Base-by-base conservation (phyloP, 2,888 invertebrate genomes). In the Eristalinus aeneus region DNA sequence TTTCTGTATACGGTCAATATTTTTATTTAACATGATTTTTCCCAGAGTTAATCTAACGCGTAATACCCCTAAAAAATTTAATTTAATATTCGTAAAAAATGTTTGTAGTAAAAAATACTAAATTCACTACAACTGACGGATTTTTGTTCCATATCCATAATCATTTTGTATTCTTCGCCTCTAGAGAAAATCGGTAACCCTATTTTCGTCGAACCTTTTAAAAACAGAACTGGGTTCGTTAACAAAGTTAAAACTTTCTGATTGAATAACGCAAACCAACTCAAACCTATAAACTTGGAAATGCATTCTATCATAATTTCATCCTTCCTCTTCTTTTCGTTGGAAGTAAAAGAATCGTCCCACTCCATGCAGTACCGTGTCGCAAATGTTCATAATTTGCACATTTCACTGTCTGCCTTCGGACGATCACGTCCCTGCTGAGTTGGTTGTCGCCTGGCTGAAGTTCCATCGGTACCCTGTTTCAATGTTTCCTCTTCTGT, bases 351-450 rank as follows among this genome's bases (percentile, higher is more conserved):
- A 60, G 2, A 60, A 4, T 64, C 72, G 31, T 36, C 16, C 36
- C 64, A 53, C 54, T 9, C 69, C 39, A 39, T 39, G 23, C 46
- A 61, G 8, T 16, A 12, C 54, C 56, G 58, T 12, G 58, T 10
- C 36, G 36, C 22, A 65, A 31, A 39, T 56, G 10, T 39, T 65
- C 58, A 75, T 74, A 74, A 74, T 39, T 58, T 27, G 31, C 32
- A 22, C n/a, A 46, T 32, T 54, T 34, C n/a, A 46, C 34, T 54
- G 34, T 11, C 9, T 16, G 9, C 36, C 20, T 27, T 10, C 27
- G 20, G 27, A 64, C 12, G 2, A 10, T 23, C 39, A 27, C 27
- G 23, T 27, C 54, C 0, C n/a, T 39, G 39, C 39, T 6, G 16
- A 46, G 16, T n/a, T 16, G 8, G 31, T 36, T 20, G 20, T 53